Evolutionary conservation across 2,797 vertebrate genomes (phyloP), one percentile per base, ranked within the genome.

Genomic region (Fundulus diaphanus): DNA sequence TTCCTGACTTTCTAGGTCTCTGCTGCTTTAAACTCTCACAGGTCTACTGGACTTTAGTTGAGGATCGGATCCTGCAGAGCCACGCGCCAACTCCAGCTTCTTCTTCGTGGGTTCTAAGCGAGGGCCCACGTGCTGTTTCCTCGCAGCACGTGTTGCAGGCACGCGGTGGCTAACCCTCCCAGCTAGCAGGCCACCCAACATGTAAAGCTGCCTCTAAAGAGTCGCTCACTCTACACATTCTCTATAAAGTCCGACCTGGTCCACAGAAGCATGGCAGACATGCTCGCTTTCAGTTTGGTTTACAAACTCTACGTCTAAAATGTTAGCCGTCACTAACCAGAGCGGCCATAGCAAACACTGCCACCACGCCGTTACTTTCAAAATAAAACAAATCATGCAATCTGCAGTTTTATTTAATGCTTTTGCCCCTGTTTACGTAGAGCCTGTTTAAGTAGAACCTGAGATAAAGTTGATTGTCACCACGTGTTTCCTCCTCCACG

Each of bases 121-220:
- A 3, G 54, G n/a, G 52, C 44, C 72, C 92, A 92, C 89, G 90
- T 89, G 88, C 76, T 54, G 66, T 24, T 29, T 33, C 65, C n/a
- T 1, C 2, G 0, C 44, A 71, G 70, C 92, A 92, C 84, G 89
- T 91, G 92, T 35, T 24, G 72, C 69, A 78, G 80, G 83, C 89
- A 81, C 59, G 20, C 11, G 1, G 61, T 5, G 9, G 80, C 82
- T 85, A 86, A 66, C 54, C 9, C 0, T 0, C 2, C 1, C 0
- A 48, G 76, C 75, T 80, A 82, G 71, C 48, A 37, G 33, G 37
- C 61, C 63, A 40, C n/a, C 27, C 11, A 27, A 42, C 12, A 37
- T 40, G 2, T 5, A 40, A 63, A 22, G 8, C 59, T 7, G 8
- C 35, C 1, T 5, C 2, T n/a, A n/a, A n/a, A 13, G 61, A 40